Percentiles rank a stretch among this genome's conserved stretches.
phyloP scores from a whole-genome alignment of 2,113 vertebrate species.

The Cephalopholis sonnerati region DNA sequence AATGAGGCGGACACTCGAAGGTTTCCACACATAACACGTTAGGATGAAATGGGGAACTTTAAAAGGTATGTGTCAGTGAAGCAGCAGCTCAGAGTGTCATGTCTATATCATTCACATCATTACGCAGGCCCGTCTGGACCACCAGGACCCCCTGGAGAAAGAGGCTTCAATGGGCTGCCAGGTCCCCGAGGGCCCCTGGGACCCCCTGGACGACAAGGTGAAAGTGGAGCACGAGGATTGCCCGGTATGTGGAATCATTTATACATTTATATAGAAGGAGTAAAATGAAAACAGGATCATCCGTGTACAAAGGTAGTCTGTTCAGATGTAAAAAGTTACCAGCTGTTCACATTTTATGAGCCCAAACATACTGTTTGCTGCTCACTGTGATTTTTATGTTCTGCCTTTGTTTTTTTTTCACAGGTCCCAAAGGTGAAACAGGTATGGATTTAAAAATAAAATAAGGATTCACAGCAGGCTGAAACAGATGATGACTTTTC shows the following conservation, averaged over 20 bases:
- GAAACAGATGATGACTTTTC: no score
- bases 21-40: no score
- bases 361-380: not conserved
- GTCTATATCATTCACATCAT: not conserved
- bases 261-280: not conserved
- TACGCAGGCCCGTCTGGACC: constrained; percentile 84
- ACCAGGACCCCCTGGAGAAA: constrained; percentile 85
- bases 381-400: not conserved
- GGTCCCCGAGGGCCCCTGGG: constrained; percentile 86
- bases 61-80: no score
- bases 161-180: constrained; percentile 82
- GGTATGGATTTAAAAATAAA: constrained; percentile 76
- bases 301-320: no score
- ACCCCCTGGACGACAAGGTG: constrained; percentile 81
- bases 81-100: no score
- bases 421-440: constrained; percentile 89
- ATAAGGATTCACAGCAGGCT: not conserved
- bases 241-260: constrained; percentile 81
- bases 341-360: not conserved
- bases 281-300: no score
- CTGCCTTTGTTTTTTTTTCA: constrained; percentile 61
- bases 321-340: not conserved
- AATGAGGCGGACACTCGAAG: rapidly evolving
- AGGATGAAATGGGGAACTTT: no score
- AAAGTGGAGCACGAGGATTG: constrained; percentile 82